Evolutionary conservation across 2,888 invertebrate species (phyloP), one percentile per base, ranked within the genome.

Genomic region (Agrotis clavis): DNA sequence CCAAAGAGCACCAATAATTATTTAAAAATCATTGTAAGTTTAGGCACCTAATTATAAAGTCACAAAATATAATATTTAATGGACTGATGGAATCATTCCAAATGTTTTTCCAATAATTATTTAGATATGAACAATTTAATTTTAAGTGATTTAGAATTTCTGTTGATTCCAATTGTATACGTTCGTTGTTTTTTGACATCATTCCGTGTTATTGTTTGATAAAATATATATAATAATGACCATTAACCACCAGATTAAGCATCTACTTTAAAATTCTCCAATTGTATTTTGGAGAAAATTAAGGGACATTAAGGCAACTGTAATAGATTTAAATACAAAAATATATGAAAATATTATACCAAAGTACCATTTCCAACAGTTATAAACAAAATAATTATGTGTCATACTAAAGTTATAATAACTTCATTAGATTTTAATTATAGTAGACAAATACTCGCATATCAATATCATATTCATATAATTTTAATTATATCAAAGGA

Each of bases 81-180:
- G 88, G 86, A 88, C 88, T 90, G 88, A 90, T 86, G 77, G 81
- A 81, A 87, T 89, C 91, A 92, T 92, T 92, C 92, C 92, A 78
- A 74, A 62, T 72, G 60, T 77, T 65, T 71, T 77, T 69, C 59
- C 63, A 65, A 61, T 71, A 56, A 66, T 57, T 74, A 67, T 81
- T 66, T 68, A 82, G 63, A 73, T 56, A 79, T 67, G 50, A 68
- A 74, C 68, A 53, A 71, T 14, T 63, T 77, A 74, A 64, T 71
- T 79, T 61, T 84, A 79, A 63, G 66, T 76, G 68, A 59, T 67
- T 62, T 54, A 57, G 51, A 59, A 45, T 25, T n/a, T 62, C 21
- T 67, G 45, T 65, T 63, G 67, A 76, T 72, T 68, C 21, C 41
- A 71, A 30, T 73, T 69, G 54, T 62, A 64, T 67, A 64, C 25